Evolutionary conservation across 1,140 invertebrate genomes (phyloP), one percentile per base, ranked within the genome.

Genomic region (Drosophila littoralis): DNA sequence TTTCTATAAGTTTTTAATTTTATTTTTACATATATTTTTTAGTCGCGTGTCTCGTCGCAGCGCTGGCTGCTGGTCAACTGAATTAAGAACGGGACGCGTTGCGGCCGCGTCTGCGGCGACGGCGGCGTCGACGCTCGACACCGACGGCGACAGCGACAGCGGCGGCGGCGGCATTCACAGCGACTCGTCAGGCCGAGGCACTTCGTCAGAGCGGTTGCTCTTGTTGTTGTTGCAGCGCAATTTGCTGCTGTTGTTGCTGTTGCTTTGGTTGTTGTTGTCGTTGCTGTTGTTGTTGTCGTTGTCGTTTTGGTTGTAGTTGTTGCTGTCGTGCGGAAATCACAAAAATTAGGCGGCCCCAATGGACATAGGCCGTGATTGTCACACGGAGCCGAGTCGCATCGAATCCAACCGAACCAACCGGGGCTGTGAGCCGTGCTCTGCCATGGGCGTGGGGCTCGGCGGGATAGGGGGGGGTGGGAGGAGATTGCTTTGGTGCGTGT

Each of bases 51-150:
- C 78, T 77, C 77, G 74, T 81, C 75, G 81, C 75, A 72, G 77
- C 79, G 80, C 75, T 75, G 89, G 83, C 77, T 91, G 88, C 88
- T 91, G 89, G 89, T 91, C 89, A 91, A 91, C 89, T 91, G 81
- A 91, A 85, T 91, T 91, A 91, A 91, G 79, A 90, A 90, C 82
- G 89, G 64, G 75, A 72, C 80, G 77, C 59, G 42, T 59, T 75
- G 55, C 59, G 69, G 65, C 75, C 66, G 81, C 50, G 73, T 59
- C 69, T 67, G 79, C 72, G 70, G 65, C 59, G 40, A 40, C 69
- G 60, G 64, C 77, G 55, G 60, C 57, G 57, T 17, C 40, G 50
- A 59, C 74, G 55, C 38, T 59, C 57, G 67, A 35, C 59, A 10
- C n/a, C 70, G 15, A 22, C 51, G 15, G 15, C 35, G 61, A 28